phyloP scores from a whole-genome alignment of 92 coral and sea anemone species.

The Virgularia gustaviana region DNA sequence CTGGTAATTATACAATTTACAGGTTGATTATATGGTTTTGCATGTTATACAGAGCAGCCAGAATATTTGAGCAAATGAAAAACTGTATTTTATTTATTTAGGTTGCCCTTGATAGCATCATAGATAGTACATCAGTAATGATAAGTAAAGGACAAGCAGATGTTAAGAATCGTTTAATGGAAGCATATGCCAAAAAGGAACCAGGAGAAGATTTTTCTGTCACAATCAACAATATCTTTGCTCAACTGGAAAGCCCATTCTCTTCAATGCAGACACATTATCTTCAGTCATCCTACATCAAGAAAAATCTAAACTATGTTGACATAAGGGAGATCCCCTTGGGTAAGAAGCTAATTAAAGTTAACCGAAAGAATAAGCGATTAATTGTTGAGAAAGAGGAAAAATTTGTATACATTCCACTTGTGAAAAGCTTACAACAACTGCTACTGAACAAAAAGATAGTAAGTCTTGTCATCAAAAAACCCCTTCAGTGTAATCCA shows the following conservation, averaged over 20 bases:
- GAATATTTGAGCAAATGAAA: not conserved
- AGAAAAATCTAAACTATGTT: slow-evolving; percentile 18
- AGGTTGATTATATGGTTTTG: not conserved
- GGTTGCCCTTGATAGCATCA: slow-evolving; percentile 16
- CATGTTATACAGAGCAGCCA: not conserved
- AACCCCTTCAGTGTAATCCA: slow-evolving; percentile 32
- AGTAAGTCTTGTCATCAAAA: slow-evolving; percentile 31
- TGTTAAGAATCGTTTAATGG: no score
- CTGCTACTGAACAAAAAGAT: slow-evolving; percentile 39
- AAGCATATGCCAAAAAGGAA: no score
- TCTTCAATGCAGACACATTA: no score
- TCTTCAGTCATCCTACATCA: slow-evolving; percentile 20
- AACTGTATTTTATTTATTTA: not conserved
- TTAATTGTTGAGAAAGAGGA: slow-evolving; percentile 34
- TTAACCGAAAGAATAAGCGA: slow-evolving; percentile 13
- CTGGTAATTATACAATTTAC: no score
- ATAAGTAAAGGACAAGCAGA: no score
- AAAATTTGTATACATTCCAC: slow-evolving; percentile 34
- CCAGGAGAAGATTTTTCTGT: no score
- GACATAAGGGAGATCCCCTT: slow-evolving; percentile 25
- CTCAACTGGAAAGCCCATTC: no score
- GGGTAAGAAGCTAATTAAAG: slow-evolving; percentile 22
- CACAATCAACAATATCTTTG: no score
- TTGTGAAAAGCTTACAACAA: slow-evolving; percentile 27
- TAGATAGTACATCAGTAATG: slow-evolving; percentile 20